A percentile compares a stretch with the other conserved stretches of the same genome.
These are phyloP conservation scores for Eulimnadia texana DNA, from an alignment of 1,140 invertebrate species.

Conservation along the genomic window DNA sequence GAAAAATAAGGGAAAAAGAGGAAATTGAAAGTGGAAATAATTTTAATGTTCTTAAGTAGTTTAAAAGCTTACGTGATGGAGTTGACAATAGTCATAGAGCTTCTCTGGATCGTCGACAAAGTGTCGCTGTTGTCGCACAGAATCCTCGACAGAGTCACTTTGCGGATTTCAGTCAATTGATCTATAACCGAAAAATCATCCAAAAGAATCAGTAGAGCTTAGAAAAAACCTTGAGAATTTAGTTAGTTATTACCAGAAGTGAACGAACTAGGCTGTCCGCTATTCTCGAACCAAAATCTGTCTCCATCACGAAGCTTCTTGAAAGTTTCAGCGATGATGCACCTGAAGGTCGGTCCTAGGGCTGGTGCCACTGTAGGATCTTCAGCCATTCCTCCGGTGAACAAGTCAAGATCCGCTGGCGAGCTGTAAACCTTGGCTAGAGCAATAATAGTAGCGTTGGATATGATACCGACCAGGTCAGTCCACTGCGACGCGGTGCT, in stretches of 20 bases:
- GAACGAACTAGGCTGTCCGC: constrained; percentile 34
- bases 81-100: background rate
- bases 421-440: background rate
- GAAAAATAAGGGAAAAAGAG: too few species aligned
- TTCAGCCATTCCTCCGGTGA: background rate
- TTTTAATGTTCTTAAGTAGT: background rate
- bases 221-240: background rate
- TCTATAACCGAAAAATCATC: background rate
- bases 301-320: constrained; percentile 28
- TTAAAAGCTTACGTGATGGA: background rate
- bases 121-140: background rate
- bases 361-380: background rate
- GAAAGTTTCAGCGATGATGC: background rate
- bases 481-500: background rate
- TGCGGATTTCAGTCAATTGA: background rate
- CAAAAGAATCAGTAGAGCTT: background rate
- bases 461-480: background rate
- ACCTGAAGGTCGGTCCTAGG: background rate
- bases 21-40: background rate
- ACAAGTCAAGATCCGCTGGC: background rate
- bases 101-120: background rate
- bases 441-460: background rate
- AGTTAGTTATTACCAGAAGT: constrained; percentile 24
- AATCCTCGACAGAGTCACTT: background rate
- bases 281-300: constrained; percentile 41